These are phyloP conservation scores for Brachynemurus nebulosus DNA, from an alignment of 2,888 invertebrate species.

Conservation along the genomic window DNA sequence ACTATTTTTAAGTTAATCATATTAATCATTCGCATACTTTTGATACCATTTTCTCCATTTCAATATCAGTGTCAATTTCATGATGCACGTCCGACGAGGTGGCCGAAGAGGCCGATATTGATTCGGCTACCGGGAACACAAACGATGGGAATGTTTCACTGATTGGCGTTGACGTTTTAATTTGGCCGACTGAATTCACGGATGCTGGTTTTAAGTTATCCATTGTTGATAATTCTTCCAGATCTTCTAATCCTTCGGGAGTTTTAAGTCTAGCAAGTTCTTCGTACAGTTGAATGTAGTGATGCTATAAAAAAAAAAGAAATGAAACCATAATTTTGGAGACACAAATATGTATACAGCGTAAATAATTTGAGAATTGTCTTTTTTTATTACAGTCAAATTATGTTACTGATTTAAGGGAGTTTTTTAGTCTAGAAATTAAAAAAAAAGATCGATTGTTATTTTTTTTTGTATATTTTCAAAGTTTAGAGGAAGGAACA, in stretches of 20 bases:
- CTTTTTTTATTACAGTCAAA: too few species aligned
- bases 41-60: constrained; percentile 65
- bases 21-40: constrained; percentile 45
- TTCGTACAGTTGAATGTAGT: constrained; percentile 71
- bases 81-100: constrained; percentile 16
- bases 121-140: constrained; percentile 19
- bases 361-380: too few species aligned
- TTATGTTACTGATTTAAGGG: too few species aligned
- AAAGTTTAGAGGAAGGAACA: too few species aligned
- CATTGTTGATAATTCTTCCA: constrained; percentile 40
- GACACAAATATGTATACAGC: too few species aligned
- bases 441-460: too few species aligned
- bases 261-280: constrained; percentile 72
- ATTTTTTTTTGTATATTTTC: too few species aligned
- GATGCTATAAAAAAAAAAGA: constrained; percentile 41
- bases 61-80: constrained; percentile 49
- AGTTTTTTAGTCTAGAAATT: too few species aligned
- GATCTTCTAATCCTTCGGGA: constrained; percentile 59
- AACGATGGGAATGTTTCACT: constrained; percentile 9
- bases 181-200: constrained; percentile 17
- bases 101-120: constrained; percentile 20
- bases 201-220: constrained; percentile 21
- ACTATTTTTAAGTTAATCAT: too few species aligned
- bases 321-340: too few species aligned
- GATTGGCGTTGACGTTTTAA: constrained; percentile 10